A percentile compares a stretch with the other conserved stretches of the same genome.
Conservation (phyloP, 1,140 invertebrate genomes). For the Drosophila erecta region DNA sequence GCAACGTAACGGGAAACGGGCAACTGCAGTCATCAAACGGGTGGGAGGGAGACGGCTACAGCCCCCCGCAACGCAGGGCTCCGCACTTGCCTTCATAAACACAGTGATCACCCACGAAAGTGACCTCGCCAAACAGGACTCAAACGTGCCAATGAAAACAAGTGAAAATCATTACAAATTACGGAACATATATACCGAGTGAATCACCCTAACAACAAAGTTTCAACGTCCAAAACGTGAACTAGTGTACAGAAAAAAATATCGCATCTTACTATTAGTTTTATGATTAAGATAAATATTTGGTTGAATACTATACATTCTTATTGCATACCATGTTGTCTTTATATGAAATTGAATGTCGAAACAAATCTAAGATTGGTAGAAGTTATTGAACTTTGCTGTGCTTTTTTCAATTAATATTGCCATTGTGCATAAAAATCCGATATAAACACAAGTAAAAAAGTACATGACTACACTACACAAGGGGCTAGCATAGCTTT, state of each 20-base stretch:
- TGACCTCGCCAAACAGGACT: conserved; percentile 14
- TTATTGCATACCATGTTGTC: too few species aligned
- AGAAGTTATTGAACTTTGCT: not conserved
- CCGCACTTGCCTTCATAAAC: conserved; percentile 22
- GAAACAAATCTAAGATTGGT: too few species aligned
- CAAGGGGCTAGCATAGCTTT: not conserved
- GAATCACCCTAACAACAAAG: conserved; percentile 21
- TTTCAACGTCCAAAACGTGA: conserved; percentile 3
- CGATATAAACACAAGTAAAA: not conserved
- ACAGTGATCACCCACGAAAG: conserved; percentile 7
- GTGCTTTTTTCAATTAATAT: not conserved
- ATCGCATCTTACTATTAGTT: too few species aligned
- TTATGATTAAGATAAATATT: too few species aligned
- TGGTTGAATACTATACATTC: too few species aligned
- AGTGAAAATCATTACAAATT: conserved; percentile 34
- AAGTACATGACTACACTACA: not conserved
- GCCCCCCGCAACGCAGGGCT: conserved; percentile 33
- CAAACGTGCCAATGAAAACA: conserved; percentile 28
- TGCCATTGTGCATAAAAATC: not conserved
- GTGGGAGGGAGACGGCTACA: not conserved
- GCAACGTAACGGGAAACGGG: conserved; percentile 57
- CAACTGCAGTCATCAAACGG: conserved; percentile 37
- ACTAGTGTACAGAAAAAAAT: conserved; percentile 11
- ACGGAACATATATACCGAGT: conserved; percentile 19
- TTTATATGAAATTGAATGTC: too few species aligned